Conservation (phyloP, 2,797 vertebrate genomes). For the Percopsis omiscomaycus region DNA sequence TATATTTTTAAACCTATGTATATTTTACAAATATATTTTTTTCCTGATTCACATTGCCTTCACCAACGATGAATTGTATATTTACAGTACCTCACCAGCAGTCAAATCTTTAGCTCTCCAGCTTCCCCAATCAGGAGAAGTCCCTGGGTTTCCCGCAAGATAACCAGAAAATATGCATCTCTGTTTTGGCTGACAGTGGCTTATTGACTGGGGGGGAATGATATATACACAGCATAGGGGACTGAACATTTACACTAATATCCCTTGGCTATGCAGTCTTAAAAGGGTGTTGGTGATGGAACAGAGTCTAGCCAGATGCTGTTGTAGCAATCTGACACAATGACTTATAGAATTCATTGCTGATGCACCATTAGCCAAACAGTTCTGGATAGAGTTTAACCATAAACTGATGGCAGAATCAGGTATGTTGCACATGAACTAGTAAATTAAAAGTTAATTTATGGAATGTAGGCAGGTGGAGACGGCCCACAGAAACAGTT, state of each 20-base stretch:
- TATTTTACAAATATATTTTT: no score
- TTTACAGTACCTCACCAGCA: background rate
- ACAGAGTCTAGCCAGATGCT: conserved; percentile 36
- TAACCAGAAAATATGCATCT: conserved; percentile 5
- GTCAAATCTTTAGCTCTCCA: background rate
- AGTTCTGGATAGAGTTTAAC: conserved; percentile 12
- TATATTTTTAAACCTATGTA: no score
- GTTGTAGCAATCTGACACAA: conserved; percentile 22
- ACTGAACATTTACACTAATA: conserved; percentile 35
- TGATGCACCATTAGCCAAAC: conserved; percentile 7
- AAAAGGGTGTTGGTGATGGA: conserved; percentile 25
- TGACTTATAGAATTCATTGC: conserved; percentile 31
- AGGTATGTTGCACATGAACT: conserved; percentile 11
- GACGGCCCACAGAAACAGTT: background rate
- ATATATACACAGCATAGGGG: conserved; percentile 36
- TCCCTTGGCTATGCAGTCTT: conserved; percentile 31
- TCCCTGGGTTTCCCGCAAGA: no score
- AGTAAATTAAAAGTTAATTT: conserved; percentile 17
- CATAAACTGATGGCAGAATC: background rate
- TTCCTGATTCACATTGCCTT: no score
- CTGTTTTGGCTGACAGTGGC: conserved; percentile 30
- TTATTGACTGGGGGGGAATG: conserved; percentile 39
- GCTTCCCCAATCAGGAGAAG: background rate
- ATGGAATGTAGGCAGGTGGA: background rate
- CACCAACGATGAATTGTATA: no score